Evolutionary conservation across 2,888 invertebrate species (phyloP).

Genomic region (Drosophila macrospina): DNA sequence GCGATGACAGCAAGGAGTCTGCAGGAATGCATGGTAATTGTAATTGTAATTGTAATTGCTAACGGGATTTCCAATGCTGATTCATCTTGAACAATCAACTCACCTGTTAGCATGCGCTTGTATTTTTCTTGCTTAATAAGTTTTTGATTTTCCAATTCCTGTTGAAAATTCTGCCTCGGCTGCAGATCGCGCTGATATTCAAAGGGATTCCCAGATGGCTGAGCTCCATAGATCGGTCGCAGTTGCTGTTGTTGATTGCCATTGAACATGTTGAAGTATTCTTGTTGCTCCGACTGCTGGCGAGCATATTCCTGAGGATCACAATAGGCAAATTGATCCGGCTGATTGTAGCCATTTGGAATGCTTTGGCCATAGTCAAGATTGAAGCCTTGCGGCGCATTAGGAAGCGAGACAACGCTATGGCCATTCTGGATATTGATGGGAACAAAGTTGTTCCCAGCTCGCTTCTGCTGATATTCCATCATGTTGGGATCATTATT

Average conservation of each 20-base stretch:
- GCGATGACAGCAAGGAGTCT: constrained; percentile 18
- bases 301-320: background rate
- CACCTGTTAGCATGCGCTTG: constrained; percentile 32
- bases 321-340: background rate
- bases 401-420: background rate
- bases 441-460: background rate
- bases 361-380: background rate
- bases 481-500: background rate
- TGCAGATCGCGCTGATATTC: constrained; percentile 29
- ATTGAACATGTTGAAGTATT: background rate
- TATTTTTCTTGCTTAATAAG: constrained; percentile 27
- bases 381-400: background rate
- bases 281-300: background rate
- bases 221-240: constrained; percentile 3
- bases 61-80: too few relatives aligned
- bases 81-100: background rate
- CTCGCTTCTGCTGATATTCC: constrained; percentile 1
- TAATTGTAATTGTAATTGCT: background rate
- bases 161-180: constrained; percentile 11
- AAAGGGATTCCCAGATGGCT: constrained; percentile 16
- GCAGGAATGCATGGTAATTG: background rate
- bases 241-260: background rate
- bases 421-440: background rate
- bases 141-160: constrained; percentile 18
- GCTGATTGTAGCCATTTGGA: background rate